These are phyloP conservation scores for Crematogaster levior DNA, from an alignment of 2,888 invertebrate species.

Conservation along the genomic window DNA sequence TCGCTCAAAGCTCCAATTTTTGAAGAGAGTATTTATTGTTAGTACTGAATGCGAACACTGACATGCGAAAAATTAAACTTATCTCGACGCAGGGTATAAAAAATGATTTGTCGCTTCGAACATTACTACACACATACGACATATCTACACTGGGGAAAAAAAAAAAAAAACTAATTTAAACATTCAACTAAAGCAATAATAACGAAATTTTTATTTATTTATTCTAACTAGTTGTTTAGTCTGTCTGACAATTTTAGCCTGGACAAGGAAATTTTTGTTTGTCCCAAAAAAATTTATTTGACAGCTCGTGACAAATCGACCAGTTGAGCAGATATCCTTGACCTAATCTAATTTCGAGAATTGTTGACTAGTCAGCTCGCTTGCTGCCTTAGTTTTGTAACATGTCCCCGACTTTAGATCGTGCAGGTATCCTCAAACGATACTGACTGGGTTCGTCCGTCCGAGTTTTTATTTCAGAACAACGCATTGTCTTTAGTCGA, in stretches of 20 bases:
- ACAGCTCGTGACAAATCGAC: too few species aligned
- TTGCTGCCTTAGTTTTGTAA: neutral
- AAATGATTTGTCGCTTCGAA: neutral
- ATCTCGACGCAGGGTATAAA: too few species aligned
- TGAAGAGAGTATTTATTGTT: neutral
- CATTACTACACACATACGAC: neutral
- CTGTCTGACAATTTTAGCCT: too few species aligned
- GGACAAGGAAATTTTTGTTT: too few species aligned
- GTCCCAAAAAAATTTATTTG: too few species aligned
- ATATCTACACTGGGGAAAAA: too few species aligned
- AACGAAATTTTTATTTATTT: too few species aligned
- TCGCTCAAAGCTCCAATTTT: neutral
- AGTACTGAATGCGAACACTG: neutral
- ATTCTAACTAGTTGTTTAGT: too few species aligned
- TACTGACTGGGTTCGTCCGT: neutral
- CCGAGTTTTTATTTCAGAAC: neutral
- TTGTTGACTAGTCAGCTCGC: neutral
- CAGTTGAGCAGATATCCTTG: slow-evolving; percentile 25
- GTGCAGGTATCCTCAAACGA: neutral
- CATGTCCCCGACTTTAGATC: neutral
- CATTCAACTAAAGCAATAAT: too few species aligned
- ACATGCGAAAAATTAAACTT: neutral
- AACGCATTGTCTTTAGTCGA: too few species aligned
- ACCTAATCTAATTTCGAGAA: slow-evolving; percentile 10
- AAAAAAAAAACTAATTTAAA: too few species aligned